Percentiles rank a stretch among this genome's conserved stretches.
Evolutionary conservation across 2,113 vertebrate species (phyloP).

Genomic region (Rhinolophus ferrumequinum): DNA sequence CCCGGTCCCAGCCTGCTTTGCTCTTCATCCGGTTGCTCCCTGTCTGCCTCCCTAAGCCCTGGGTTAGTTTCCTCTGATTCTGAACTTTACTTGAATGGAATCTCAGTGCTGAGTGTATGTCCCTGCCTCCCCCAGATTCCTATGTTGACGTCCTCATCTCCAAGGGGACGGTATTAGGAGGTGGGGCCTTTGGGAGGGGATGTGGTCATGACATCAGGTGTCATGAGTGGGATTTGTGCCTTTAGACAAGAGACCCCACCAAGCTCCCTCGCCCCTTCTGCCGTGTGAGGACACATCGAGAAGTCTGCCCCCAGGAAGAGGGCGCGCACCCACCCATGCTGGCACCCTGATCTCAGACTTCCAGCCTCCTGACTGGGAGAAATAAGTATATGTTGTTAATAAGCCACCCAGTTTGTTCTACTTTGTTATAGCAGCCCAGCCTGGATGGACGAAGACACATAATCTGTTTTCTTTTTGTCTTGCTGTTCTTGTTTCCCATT

Average conservation of each 20-base stretch:
- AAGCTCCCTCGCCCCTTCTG: neutral
- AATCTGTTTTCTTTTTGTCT: neutral
- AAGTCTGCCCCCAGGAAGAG: neutral
- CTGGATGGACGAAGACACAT: neutral
- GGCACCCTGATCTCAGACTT: neutral
- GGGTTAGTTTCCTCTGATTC: too few relatives aligned
- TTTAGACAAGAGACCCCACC: neutral
- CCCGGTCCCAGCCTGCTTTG: neutral
- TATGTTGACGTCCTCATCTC: neutral
- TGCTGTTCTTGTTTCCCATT: neutral
- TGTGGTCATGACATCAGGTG: neutral
- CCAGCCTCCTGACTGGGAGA: neutral
- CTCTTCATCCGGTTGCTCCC: accelerated
- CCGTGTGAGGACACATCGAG: neutral
- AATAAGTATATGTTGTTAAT: neutral
- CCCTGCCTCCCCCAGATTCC: too few relatives aligned
- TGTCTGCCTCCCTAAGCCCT: too few relatives aligned
- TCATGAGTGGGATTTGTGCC: too few relatives aligned
- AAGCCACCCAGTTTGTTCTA: neutral
- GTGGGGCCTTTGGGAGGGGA: neutral
- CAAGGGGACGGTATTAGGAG: neutral
- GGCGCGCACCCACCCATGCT: too few relatives aligned
- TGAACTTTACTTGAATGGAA: neutral
- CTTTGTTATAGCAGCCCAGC: neutral
- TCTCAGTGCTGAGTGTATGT: too few relatives aligned